Base-by-base conservation (phyloP, 2,113 vertebrate species). In the Poeciliopsis prolifica region DNA sequence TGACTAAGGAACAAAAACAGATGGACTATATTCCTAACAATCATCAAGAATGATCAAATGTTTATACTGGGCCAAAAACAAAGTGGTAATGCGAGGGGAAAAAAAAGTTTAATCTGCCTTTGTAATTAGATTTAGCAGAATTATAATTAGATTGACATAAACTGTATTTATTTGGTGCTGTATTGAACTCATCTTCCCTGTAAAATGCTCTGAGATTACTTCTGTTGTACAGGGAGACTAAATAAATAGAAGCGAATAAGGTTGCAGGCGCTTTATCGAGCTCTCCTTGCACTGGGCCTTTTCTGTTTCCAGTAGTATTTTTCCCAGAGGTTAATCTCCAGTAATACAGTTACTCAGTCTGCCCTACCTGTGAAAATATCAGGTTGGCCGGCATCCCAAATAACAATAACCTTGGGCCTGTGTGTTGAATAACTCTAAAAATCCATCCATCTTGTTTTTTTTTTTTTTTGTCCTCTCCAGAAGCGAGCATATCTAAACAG, bases 401-500 rank as follows among this genome's bases (percentile, higher is more conserved):
- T 54, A 74, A 83, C 65, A 83, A 85, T 75, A 85, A 88, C 88
- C 82, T 90, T 85, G 86, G 77, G 81, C 81, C 78, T 80, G 62
- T 7, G 30, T 33, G 79, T 72, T 81, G 74, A 80, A 80, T 72
- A 80, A 77, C 37, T 77, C 37, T 68, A 70, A 48, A 84, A 88
- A 83, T 80, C 78, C 80, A 86, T 87, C 85, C 69, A 9, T 78
- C 82, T 84, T 84, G n/a, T 48, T 40, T 40, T 40, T 40, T 40
- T 33, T 40, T 42, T 42, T 42, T 40, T 35, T 68, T 31, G 70
- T 84, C 79, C 70, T 82, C 85, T 80, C 85, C 51, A 80, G 83
- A 82, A 81, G 81, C 67, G 13, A 82, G 86, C 80, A 88, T 85
- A 88, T 89, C 86, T 89, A 83, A 89, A 84, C 73, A 88, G 88